Conservation (phyloP, 2,888 invertebrate genomes). For the Tachina lurida region DNA sequence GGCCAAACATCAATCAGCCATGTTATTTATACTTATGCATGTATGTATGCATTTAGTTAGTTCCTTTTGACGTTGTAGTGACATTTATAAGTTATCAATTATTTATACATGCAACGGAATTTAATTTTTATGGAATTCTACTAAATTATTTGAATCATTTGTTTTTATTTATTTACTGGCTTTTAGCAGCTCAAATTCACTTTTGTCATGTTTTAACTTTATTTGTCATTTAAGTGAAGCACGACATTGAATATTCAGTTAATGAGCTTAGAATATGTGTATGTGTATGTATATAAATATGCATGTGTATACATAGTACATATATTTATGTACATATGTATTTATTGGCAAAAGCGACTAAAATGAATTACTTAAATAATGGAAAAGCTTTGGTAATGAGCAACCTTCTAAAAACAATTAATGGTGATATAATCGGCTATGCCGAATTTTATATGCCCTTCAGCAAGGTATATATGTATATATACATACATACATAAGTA, state of each 20-base stretch:
- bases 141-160: not conserved
- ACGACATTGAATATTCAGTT: conserved; percentile 5
- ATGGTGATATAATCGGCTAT: too few relatives aligned
- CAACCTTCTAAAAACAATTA: too few relatives aligned
- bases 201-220: conserved; percentile 24
- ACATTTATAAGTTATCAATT: conserved; percentile 41
- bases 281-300: too few relatives aligned
- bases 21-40: not conserved
- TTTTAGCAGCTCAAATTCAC: not conserved
- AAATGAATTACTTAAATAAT: too few relatives aligned
- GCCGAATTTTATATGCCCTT: too few relatives aligned
- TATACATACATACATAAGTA: too few relatives aligned
- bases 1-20: conserved; percentile 18
- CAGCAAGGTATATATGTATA: too few relatives aligned
- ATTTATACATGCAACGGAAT: conserved; percentile 31
- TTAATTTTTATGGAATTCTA: conserved; percentile 18
- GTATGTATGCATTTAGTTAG: not conserved
- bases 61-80: conserved; percentile 2
- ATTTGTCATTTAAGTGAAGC: conserved; percentile 29
- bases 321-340: too few relatives aligned
- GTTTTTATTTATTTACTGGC: too few relatives aligned
- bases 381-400: too few relatives aligned
- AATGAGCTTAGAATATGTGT: not conserved
- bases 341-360: too few relatives aligned
- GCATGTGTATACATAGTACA: too few relatives aligned